phyloP scores from a whole-genome alignment of 2,888 invertebrate genomes.

The Chrysodeixis includens region DNA sequence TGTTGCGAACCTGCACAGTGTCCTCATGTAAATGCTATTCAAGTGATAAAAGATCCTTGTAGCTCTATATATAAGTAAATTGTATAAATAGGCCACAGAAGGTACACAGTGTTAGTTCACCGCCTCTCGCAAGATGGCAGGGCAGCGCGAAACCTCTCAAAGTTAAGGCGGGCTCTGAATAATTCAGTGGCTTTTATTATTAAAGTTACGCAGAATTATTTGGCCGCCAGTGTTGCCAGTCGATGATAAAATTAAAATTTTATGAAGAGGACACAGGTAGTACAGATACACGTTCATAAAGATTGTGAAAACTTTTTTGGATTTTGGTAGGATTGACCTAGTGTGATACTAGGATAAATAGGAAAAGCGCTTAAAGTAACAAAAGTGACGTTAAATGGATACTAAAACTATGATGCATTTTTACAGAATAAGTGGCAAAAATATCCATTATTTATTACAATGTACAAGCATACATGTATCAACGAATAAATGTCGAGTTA shows the following conservation, averaged over 20 bases:
- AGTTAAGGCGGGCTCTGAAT: constrained; percentile 50
- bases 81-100: constrained; percentile 14
- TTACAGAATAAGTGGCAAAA: too few species aligned
- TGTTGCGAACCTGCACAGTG: too few species aligned
- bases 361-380: too few species aligned
- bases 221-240: constrained; percentile 40
- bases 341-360: too few species aligned
- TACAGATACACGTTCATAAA: constrained; percentile 32
- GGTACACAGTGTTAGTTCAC: constrained; percentile 26
- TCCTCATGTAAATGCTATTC: too few species aligned
- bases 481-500: too few species aligned
- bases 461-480: too few species aligned
- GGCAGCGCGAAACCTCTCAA: constrained; percentile 22
- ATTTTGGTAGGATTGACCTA: not conserved
- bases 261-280: constrained; percentile 41
- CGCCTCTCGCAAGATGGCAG: constrained; percentile 30
- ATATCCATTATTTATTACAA: too few species aligned
- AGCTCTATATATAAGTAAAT: not conserved
- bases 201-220: constrained; percentile 57
- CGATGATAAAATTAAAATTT: constrained; percentile 60
- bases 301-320: constrained; percentile 37
- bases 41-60: too few species aligned
- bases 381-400: too few species aligned
- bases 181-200: constrained; percentile 58
- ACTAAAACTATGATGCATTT: too few species aligned